phyloP scores from a whole-genome alignment of 2,888 invertebrate genomes.

The Agriopis leucophaearia region DNA sequence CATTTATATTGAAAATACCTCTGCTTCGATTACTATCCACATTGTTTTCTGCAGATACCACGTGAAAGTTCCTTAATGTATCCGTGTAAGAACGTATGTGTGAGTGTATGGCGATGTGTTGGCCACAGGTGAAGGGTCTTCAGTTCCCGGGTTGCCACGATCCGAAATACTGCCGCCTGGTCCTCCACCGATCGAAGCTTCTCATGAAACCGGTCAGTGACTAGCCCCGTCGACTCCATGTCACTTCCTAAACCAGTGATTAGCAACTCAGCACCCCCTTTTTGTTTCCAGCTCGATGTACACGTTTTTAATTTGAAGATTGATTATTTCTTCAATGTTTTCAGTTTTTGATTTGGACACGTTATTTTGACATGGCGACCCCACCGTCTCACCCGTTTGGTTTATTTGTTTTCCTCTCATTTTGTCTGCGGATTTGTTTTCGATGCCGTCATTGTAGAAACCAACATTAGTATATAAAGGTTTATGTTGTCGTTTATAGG shows the following conservation, averaged over 20 bases:
- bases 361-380: slow-evolving; percentile 50
- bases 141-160: slow-evolving; percentile 98
- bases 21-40: slow-evolving; percentile 6
- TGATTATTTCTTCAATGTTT: slow-evolving; percentile 50
- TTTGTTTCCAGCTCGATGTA: slow-evolving; percentile 64
- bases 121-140: slow-evolving; percentile 96
- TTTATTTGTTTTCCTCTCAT: slow-evolving; percentile 56
- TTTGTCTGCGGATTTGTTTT: slow-evolving; percentile 54
- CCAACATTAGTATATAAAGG: slow-evolving; percentile 45
- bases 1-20: not conserved
- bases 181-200: slow-evolving; percentile 98
- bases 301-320: slow-evolving; percentile 52
- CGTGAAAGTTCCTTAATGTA: slow-evolving; percentile 19
- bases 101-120: slow-evolving; percentile 68
- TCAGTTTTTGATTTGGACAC: slow-evolving; percentile 52
- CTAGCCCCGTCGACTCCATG: slow-evolving; percentile 56
- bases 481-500: slow-evolving; percentile 52
- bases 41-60: not conserved
- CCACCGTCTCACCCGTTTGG: slow-evolving; percentile 47
- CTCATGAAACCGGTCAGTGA: slow-evolving; percentile 98
- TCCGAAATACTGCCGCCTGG: slow-evolving; percentile 97
- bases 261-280: slow-evolving; percentile 49
- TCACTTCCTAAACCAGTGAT: slow-evolving; percentile 62
- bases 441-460: slow-evolving; percentile 52
- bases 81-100: slow-evolving; percentile 50